Conservation (phyloP, 1,140 invertebrate genomes). For the Drosophila melanogaster region DNA sequence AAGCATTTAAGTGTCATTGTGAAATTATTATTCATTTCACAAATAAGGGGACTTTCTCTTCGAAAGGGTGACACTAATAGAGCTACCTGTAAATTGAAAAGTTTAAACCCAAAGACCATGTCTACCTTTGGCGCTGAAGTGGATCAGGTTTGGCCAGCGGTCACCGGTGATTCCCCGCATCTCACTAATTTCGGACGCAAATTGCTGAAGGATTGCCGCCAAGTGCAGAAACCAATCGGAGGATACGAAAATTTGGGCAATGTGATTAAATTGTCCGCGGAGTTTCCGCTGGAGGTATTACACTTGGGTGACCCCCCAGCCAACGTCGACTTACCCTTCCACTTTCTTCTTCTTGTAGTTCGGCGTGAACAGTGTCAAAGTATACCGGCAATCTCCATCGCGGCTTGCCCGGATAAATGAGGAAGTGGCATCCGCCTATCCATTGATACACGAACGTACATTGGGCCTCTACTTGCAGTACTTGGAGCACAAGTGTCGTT, state of each 20-base stretch:
- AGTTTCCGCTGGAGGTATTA: slow-evolving; percentile 47
- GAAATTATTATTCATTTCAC: too few relatives aligned
- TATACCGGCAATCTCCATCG: slow-evolving; percentile 28
- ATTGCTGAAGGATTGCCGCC: slow-evolving; percentile 34
- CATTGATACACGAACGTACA: slow-evolving; percentile 78
- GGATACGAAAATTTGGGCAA: neutral
- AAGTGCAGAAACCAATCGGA: slow-evolving; percentile 22
- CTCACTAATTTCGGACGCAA: slow-evolving; percentile 39
- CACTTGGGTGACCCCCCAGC: neutral
- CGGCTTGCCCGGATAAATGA: slow-evolving; percentile 23
- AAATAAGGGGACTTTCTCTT: too few relatives aligned
- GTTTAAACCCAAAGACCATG: slow-evolving; percentile 14
- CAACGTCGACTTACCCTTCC: neutral
- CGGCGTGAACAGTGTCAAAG: slow-evolving; percentile 55
- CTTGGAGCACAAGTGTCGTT: slow-evolving; percentile 73
- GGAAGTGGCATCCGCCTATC: slow-evolving; percentile 67
- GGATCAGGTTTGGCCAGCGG: slow-evolving; percentile 47
- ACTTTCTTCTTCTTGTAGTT: slow-evolving; percentile 23
- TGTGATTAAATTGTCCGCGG: slow-evolving; percentile 24
- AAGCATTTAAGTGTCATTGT: neutral
- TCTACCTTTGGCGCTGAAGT: slow-evolving; percentile 55
- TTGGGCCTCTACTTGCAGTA: slow-evolving; percentile 68
- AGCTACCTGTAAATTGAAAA: too few relatives aligned
- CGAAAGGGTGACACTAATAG: too few relatives aligned
- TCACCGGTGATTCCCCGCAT: neutral